Percentiles rank a stretch among this genome's conserved stretches.
phyloP scores from a whole-genome alignment of 2,888 invertebrate genomes.

The Psylliodes chrysocephalus region DNA sequence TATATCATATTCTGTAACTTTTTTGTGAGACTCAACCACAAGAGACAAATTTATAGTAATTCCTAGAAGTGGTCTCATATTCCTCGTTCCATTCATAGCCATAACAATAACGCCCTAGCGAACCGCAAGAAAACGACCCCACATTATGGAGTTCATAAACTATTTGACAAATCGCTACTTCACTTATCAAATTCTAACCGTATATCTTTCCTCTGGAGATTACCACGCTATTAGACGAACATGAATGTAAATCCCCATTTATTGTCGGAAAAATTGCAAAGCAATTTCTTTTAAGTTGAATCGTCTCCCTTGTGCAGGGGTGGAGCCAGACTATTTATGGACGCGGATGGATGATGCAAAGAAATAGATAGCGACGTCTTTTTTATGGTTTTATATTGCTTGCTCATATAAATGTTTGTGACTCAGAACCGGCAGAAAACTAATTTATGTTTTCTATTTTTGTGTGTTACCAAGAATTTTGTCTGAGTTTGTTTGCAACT shows the following conservation, averaged over 20 bases:
- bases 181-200: conserved; percentile 3
- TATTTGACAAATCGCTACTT: conserved; percentile 6
- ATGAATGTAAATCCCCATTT: conserved; percentile 1
- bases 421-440: no score
- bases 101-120: background rate
- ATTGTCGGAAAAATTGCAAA: conserved; percentile 11
- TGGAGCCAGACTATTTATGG: conserved; percentile 2
- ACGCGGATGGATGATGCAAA: background rate
- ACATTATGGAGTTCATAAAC: conserved; percentile 9
- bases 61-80: background rate
- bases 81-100: background rate
- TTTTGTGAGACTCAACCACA: background rate
- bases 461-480: no score
- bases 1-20: no score
- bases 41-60: background rate
- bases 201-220: background rate
- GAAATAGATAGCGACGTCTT: background rate
- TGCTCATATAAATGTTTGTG: no score
- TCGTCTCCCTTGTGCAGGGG: background rate
- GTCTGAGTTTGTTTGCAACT: no score
- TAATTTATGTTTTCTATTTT: no score
- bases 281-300: conserved; percentile 4
- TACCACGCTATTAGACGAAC: background rate
- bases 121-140: background rate
- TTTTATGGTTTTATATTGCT: background rate